Evolutionary conservation across 2,797 vertebrate genomes (phyloP), one percentile per base, ranked within the genome.

Genomic region (Melanotaenia maccullochi): DNA sequence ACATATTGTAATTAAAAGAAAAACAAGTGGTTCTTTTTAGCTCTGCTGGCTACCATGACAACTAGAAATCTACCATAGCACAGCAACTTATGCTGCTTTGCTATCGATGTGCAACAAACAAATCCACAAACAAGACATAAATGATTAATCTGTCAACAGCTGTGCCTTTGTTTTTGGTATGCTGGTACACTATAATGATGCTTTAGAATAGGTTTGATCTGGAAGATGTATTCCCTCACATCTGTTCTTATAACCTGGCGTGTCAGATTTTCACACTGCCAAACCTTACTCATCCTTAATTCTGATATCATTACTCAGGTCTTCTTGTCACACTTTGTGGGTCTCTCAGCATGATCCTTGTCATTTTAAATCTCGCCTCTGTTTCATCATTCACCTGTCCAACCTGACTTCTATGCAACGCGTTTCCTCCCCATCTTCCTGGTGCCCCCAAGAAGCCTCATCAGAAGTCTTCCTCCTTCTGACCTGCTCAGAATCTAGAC

Each of bases 21-120:
- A 54, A 54, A 24, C 11, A 24, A 24, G 3, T 12, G 11, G 11
- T 54, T 28, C 14, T 54, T n/a, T 81, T 52, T 65, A 22, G 36
- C 36, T 71, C 62, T 70, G 72, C 51, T 4, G 20, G 90, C 84
- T 93, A 65, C 89, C 89, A 91, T 92, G 88, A 88, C 91, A 92
- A 93, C 90, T 47, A 71, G 80, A 87, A 77, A 74, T 83, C 83
- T 89, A 69, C 86, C 86, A 78, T 78, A 78, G 81, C 66, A 89
- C 88, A 61, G 77, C 32, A 57, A 71, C 36, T 68, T 59, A 47
- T 59, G 67, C 52, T 55, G 65, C 16, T 64, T 58, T 65, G 49
- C 73, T 64, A 60, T 33, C 32, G 28, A 54, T 60, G 40, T 54
- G 11, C 59, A 57, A 67, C 4, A 54, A 58, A 60, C 47, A 0